phyloP scores from a whole-genome alignment of 2,797 vertebrate species.

The Sarcoramphus papa region DNA sequence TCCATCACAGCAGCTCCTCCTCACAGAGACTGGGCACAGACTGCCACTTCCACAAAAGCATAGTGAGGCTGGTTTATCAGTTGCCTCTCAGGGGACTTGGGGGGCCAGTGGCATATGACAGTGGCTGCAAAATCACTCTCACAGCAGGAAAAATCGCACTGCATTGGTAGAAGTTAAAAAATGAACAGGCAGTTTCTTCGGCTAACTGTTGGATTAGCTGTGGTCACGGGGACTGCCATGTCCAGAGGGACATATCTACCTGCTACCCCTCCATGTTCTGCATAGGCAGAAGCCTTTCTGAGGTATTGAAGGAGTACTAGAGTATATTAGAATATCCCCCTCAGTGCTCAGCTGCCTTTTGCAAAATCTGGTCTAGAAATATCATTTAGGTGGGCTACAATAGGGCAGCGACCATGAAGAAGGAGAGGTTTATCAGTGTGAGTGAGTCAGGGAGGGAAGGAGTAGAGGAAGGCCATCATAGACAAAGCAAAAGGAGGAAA shows the following conservation, averaged over 20 bases:
- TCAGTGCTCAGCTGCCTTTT: background rate
- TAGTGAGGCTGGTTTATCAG: background rate
- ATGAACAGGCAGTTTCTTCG: background rate
- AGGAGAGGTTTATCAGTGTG: background rate
- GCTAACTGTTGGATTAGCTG: background rate
- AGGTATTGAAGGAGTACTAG: background rate
- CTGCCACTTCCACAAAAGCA: background rate
- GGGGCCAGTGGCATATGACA: background rate
- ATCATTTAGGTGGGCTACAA: background rate
- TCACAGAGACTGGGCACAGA: background rate
- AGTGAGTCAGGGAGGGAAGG: background rate
- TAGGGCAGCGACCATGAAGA: background rate
- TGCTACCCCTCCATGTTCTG: background rate
- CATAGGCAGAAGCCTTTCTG: background rate
- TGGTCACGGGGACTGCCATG: background rate
- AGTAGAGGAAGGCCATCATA: background rate
- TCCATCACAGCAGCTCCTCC: background rate
- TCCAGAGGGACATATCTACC: background rate
- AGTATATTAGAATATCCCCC: background rate
- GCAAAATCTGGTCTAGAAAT: background rate
- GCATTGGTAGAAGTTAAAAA: background rate
- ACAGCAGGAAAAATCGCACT: background rate
- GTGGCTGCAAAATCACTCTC: background rate
- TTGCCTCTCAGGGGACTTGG: background rate
- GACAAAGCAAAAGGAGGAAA: background rate